phyloP scores from a whole-genome alignment of 2,888 invertebrate genomes.

The Hydropsyche betteni region DNA sequence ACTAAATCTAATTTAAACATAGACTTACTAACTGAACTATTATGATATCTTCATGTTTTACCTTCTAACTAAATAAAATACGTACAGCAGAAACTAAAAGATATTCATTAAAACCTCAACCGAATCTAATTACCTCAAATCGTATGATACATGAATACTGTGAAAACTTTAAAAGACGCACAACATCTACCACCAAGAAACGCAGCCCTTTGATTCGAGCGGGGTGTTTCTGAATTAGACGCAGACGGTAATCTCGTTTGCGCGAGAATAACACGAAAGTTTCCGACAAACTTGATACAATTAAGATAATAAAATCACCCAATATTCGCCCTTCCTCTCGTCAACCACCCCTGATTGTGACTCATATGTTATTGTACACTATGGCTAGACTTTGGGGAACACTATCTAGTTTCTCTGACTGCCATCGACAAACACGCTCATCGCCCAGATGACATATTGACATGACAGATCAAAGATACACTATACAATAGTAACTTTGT shows the following conservation, averaged over 20 bases:
- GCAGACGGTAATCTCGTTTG: conserved; percentile 24
- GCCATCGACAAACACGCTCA: conserved; percentile 27
- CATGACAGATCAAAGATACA: not conserved
- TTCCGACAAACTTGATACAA: conserved; percentile 44
- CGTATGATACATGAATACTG: not conserved
- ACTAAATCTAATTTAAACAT: no score
- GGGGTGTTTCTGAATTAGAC: conserved; percentile 27
- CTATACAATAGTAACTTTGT: no score
- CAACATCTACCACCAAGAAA: not conserved
- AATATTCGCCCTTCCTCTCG: conserved; percentile 35
- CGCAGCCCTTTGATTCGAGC: conserved; percentile 22
- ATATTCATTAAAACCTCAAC: no score
- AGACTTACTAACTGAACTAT: no score
- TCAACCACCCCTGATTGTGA: conserved; percentile 21
- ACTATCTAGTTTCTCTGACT: not conserved
- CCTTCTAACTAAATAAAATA: no score
- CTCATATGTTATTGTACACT: conserved; percentile 7
- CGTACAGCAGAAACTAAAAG: no score
- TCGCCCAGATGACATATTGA: conserved; percentile 8
- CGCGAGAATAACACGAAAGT: conserved; percentile 35
- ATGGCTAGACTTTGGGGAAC: not conserved
- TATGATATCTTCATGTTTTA: no score
- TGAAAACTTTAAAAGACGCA: not conserved
- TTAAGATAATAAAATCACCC: conserved; percentile 48
- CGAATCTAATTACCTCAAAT: no score